Evolutionary conservation across 2,113 vertebrate genomes (phyloP), one percentile per base, ranked within the genome.

Genomic region (Lichenostomus cassidix): DNA sequence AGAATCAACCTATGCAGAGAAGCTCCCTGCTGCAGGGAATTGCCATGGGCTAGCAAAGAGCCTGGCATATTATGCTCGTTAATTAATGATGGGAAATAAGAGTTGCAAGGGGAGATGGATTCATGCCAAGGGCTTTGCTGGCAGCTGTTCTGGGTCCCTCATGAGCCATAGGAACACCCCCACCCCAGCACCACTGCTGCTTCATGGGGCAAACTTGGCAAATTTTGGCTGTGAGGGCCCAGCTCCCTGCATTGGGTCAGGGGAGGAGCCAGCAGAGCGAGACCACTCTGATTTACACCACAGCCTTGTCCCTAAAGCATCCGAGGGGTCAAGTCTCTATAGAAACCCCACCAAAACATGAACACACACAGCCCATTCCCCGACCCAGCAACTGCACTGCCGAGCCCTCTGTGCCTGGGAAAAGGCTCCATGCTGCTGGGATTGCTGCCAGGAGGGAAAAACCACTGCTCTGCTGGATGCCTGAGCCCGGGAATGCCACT

Each of bases 351-450:
- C 17, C 69, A 83, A 75, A 95, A 96, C 83, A 96, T 0, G 3
- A 64, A 71, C 52, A 91, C 35, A 63, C 37, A 22, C 3, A 76
- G 31, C 33, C 42, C 24, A 3, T 55, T 86, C 27, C 59, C 24
- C 3, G 1, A 19, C 13, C 23, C 27, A 0, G 70, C 64, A 83
- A 53, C 39, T 1, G 3, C 0, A 1, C 35, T 59, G 35, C 39
- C 0, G 2, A 64, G 58, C 62, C 44, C 49, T 44, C 19, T 0
- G 5, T 25, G 89, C 52, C 91, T 92, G 94, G 80, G 94, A 95
- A 94, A 81, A 31, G 31, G 39, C 42, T 76, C 37, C 0, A 0
- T 35, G 27, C 39, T 1, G 2, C 69, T 50, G 46, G 41, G 46
- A 81, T 62, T 2, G 1, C 64, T 59, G 39, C 47, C 0, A 23